Evolutionary conservation across 2,113 vertebrate genomes (phyloP), one percentile per base, ranked within the genome.

Genomic region (Lucifuga dentata): DNA sequence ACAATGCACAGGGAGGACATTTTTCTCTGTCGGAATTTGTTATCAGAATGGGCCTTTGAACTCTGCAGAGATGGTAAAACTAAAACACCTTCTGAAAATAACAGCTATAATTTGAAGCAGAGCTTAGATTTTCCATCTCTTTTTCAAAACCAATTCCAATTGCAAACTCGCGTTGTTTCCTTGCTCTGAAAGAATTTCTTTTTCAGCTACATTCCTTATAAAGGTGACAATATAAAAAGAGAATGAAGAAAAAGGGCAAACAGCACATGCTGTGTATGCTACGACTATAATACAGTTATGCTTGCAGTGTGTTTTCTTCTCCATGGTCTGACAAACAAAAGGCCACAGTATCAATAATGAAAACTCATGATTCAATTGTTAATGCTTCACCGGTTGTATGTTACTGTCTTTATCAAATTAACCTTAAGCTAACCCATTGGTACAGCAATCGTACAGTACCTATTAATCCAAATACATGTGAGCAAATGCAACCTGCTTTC

Each of bases 21-120:
- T 92, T 85, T 92, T 93, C 90, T 90, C 74, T 92, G 91, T 91
- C 92, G 51, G 85, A 91, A 86, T 90, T 59, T 85, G 87, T 92
- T 91, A 93, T 88, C 86, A 83, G 85, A 89, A 89, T 17, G 38
- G 72, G 80, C 77, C 80, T 93, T 90, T 89, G 89, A 90, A 90
- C 86, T 86, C 76, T n/a, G 70, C 68, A 29, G 63, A 19, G 35
- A 86, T 66, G 69, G 39, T 40, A 70, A 80, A 78, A 77, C 68
- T 68, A 70, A 76, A 88, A 76, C 78, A 86, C 79, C 80, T 83
- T 39, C 51, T 72, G 73, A 59, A 75, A 80, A 78, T 38, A 82
- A 70, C 29, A 21, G 46, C 58, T 32, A 51, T 68, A 67, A 86
- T 77, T 79, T 50, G 35, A 84, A 86, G 81, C 67, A 64, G 62